Base-by-base conservation (phyloP, 1,140 invertebrate species). In the Schlechtendalia chinensis region DNA sequence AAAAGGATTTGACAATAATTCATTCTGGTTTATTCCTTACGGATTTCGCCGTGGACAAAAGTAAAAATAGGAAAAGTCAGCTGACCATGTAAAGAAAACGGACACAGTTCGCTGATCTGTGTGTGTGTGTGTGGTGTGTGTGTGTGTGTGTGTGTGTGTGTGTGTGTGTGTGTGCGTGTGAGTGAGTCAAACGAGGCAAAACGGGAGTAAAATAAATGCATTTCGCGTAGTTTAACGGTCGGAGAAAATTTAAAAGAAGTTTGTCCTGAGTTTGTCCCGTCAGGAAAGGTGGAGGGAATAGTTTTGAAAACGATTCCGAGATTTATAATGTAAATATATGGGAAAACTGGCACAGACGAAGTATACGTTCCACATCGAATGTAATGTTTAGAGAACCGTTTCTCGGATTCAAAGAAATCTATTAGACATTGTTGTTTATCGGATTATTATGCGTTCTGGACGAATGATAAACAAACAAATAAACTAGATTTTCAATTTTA, bases 21-120 rank as follows among this genome's bases (percentile, higher is more conserved):
- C 56, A 75, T 58, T 56, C 22, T 75, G 29, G 58, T 75, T 75
- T 75, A 75, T 39, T 32, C 29, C 17, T 24, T 27, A 27, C 22
- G 67, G 14, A 69, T 50, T 69, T 69, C 6, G 0, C 67, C 19
- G 54, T 22, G 53, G 71, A 74, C 71, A 56, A 56, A 74, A 74
- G 71, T 39, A 58, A 72, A 56, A 56, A 56, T 8, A 74, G 22
- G 71, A 74, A 74, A 56, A 74, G 71, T 74, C 71, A 74, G 50
- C 19, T 74, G 71, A 74, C 71, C 71, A 74, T 24, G 71, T 74
- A 74, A 74, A 74, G 53, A 50, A 54, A 39, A 74, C 53, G 71
- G 63, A 32, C 50, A 77, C 54, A 77, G 74, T 77, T 77, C 29
- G 74, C n/a, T 77, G 74, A 17, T 58, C 58, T 77, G 32, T 39